Conservation (phyloP, 2,113 vertebrate genomes). For the Eidolon helvum region DNA sequence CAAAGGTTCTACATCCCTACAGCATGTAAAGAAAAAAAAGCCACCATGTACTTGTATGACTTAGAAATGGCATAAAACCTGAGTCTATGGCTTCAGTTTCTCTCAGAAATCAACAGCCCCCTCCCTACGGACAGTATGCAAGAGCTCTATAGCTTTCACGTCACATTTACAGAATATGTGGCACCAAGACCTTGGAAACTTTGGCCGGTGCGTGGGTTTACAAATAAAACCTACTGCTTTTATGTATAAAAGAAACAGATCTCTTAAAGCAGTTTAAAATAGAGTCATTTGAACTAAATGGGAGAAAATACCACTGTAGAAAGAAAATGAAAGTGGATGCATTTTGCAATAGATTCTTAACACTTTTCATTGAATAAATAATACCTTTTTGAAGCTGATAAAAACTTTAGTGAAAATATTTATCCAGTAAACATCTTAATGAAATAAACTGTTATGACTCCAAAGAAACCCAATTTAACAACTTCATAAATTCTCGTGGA, state of each 20-base stretch:
- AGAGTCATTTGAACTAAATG: not conserved
- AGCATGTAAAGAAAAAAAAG: not conserved
- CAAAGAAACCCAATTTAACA: slow-evolving; percentile 60
- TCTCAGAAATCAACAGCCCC: not conserved
- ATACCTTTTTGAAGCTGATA: slow-evolving; percentile 47
- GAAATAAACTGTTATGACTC: slow-evolving; percentile 62
- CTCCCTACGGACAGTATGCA: not conserved
- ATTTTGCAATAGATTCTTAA: not conserved
- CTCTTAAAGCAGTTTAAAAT: not conserved
- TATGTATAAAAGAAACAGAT: not conserved
- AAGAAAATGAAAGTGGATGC: not conserved
- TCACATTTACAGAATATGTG: not conserved
- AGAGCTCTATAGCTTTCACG: not conserved
- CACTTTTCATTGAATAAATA: slow-evolving; percentile 41
- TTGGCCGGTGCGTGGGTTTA: not conserved
- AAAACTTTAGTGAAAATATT: slow-evolving; percentile 74
- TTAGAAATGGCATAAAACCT: not conserved
- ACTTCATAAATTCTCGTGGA: slow-evolving; percentile 45
- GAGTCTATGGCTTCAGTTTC: not conserved
- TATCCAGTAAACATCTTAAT: slow-evolving; percentile 71
- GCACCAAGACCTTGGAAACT: not conserved
- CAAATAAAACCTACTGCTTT: not conserved
- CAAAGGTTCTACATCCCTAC: not conserved
- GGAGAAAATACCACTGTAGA: not conserved
- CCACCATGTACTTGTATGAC: not conserved